Evolutionary conservation across 2,113 vertebrate genomes (phyloP).

Genomic region (Proteles cristata): DNA sequence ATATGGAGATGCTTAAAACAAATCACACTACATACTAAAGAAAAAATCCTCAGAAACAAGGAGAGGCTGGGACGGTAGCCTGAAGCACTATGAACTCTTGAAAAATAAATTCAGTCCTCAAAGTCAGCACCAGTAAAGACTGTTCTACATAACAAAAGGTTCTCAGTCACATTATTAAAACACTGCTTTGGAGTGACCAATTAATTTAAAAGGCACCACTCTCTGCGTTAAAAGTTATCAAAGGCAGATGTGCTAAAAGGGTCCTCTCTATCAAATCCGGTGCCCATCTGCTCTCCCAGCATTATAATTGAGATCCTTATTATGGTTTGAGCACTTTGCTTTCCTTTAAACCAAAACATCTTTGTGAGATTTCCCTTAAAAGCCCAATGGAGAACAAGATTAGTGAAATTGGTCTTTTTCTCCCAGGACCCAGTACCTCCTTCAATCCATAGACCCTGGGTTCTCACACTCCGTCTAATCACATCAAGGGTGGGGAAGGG

Average conservation of each 20-base stretch:
- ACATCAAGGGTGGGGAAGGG: not conserved
- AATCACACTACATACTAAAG: slow-evolving; percentile 55
- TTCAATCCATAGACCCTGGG: not conserved
- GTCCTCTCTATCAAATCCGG: slow-evolving; percentile 38
- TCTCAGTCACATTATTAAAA: slow-evolving; percentile 81
- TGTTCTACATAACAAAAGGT: slow-evolving; percentile 83
- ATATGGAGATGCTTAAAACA: slow-evolving; percentile 71
- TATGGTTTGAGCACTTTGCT: not conserved
- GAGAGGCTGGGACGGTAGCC: slow-evolving; percentile 70
- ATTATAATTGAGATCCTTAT: slow-evolving; percentile 46
- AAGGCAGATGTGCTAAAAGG: slow-evolving; percentile 76
- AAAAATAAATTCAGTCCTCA: slow-evolving; percentile 84
- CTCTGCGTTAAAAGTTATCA: slow-evolving; percentile 70
- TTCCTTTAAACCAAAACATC: slow-evolving; percentile 65
- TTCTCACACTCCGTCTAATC: not conserved
- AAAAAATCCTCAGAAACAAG: slow-evolving; percentile 68
- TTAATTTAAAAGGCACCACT: slow-evolving; percentile 80
- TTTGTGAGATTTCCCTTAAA: slow-evolving; percentile 56
- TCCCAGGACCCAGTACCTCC: not conserved
- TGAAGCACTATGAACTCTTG: slow-evolving; percentile 77
- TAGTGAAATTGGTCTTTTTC: not conserved
- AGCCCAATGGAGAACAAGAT: slow-evolving; percentile 46
- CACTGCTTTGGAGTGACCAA: slow-evolving; percentile 74
- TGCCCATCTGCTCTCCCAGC: slow-evolving; percentile 31
- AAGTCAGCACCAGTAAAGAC: slow-evolving; percentile 76